Base-by-base conservation (phyloP, 2,888 invertebrate species). In the Calameuta idolon region DNA sequence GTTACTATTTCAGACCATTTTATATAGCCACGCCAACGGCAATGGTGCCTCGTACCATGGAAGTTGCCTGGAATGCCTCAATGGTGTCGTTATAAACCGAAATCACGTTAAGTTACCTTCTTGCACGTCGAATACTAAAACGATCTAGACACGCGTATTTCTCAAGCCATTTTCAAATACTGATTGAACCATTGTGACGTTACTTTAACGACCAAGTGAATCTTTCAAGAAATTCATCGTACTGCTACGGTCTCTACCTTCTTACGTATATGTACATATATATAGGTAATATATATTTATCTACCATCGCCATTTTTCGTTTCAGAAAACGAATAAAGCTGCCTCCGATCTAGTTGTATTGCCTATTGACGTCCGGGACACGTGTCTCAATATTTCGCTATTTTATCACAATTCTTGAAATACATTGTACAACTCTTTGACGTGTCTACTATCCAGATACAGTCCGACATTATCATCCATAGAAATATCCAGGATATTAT, bases 101-200 rank as follows among this genome's bases (percentile, higher is more conserved):
- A 89, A 90, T 89, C 89, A 89, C 89, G 90, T 89, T 87, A 88
- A 85, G 85, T 87, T 84, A 84, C 86, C 81, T 74, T 82, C 68
- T 78, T 83, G 84, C 85, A 79, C 78, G 76, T 76, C 82, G 87
- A 89, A 90, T 90, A 89, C 86, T 82, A 84, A 89, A 88, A 83
- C 84, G 81, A 84, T 81, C 80, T 78, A 79, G 83, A 77, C 81
- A 79, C 69, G 79, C 77, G 81, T 78, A 83, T 79, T 79, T 35
- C 76, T 77, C 80, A 80, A 81, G 78, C 85, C 83, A 84, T 85
- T 85, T 84, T 83, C 82, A 80, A 30, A 81, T 84, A 83, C 83
- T 91, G 90, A 91, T 91, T 91, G 90, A 88, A 85, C 90, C 79
- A 91, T 91, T 91, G 91, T 91, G 86, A 87, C 81, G 82, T 83